Percentiles rank a stretch among this genome's conserved stretches.
phyloP scores from a whole-genome alignment of 2,113 vertebrate species.

The Albula glossodonta region DNA sequence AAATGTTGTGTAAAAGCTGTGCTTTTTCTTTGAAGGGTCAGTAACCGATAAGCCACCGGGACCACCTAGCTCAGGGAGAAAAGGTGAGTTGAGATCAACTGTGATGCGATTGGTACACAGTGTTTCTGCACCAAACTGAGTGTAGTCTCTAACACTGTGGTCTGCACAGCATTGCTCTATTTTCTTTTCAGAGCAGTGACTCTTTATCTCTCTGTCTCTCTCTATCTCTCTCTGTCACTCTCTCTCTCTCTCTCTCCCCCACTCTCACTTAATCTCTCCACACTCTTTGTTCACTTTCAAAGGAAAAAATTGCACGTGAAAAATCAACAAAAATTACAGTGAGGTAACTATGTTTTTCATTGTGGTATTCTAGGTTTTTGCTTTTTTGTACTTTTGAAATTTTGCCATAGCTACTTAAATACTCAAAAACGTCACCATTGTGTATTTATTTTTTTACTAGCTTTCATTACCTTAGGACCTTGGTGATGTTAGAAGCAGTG shows the following conservation, averaged over 20 bases:
- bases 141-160: not conserved
- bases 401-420: no score
- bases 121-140: not conserved
- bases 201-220: not conserved
- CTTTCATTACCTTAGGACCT: no score
- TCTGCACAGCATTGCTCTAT: not conserved
- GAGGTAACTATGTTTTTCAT: no score
- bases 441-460: no score
- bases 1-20: slow-evolving; percentile 39
- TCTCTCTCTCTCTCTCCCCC: not conserved
- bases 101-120: slow-evolving; percentile 33
- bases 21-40: slow-evolving; percentile 76
- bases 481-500: no score
- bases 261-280: not conserved
- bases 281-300: not conserved
- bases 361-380: no score
- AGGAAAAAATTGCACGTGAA: no score
- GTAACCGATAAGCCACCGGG: slow-evolving; percentile 92
- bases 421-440: no score
- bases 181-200: not conserved
- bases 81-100: slow-evolving; percentile 92
- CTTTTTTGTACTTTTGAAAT: no score
- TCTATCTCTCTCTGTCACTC: not conserved
- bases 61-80: slow-evolving; percentile 89
- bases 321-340: no score